A percentile compares a stretch with the other conserved stretches of the same genome.
These are phyloP conservation scores for Coelopa frigida DNA, from an alignment of 1,140 invertebrate genomes.

Conservation along the genomic window DNA sequence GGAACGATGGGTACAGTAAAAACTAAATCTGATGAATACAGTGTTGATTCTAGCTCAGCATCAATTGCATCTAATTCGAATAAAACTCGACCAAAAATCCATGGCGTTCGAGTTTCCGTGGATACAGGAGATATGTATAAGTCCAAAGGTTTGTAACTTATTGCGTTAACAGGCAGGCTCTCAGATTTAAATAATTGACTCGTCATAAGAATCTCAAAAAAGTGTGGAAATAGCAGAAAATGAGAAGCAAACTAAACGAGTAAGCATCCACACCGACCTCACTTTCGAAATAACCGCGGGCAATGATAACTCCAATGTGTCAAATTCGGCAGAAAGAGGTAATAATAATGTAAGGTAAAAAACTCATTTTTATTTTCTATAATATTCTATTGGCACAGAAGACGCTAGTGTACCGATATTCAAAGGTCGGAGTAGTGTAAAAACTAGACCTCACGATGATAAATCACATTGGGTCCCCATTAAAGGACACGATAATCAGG, in stretches of 20 bases:
- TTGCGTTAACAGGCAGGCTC: too few relatives aligned
- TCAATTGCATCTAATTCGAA: too few relatives aligned
- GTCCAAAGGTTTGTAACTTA: conserved; percentile 40
- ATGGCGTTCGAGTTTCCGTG: conserved; percentile 43
- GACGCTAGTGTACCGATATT: conserved; percentile 42
- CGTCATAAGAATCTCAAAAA: conserved; percentile 41
- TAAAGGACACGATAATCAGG: conserved; percentile 23
- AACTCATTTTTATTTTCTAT: background rate
- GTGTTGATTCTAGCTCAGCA: conserved; percentile 3
- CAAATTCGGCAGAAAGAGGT: conserved; percentile 33
- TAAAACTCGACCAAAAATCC: conserved; percentile 40
- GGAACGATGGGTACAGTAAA: conserved; percentile 1
- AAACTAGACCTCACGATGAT: conserved; percentile 27
- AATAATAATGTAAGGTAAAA: conserved; percentile 34
- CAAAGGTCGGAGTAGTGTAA: conserved; percentile 31
- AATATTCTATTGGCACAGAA: conserved; percentile 18
- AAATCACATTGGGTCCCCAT: conserved; percentile 40
- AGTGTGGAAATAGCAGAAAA: conserved; percentile 43
- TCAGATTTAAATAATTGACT: too few relatives aligned
- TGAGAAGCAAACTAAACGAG: conserved; percentile 41
- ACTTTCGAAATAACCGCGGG: conserved; percentile 43
- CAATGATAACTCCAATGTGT: conserved; percentile 29
- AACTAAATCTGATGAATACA: background rate
- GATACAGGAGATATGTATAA: conserved; percentile 40
- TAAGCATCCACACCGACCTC: conserved; percentile 44